Conservation (phyloP, 2,888 invertebrate genomes). For the Trissolcus japonicus region DNA sequence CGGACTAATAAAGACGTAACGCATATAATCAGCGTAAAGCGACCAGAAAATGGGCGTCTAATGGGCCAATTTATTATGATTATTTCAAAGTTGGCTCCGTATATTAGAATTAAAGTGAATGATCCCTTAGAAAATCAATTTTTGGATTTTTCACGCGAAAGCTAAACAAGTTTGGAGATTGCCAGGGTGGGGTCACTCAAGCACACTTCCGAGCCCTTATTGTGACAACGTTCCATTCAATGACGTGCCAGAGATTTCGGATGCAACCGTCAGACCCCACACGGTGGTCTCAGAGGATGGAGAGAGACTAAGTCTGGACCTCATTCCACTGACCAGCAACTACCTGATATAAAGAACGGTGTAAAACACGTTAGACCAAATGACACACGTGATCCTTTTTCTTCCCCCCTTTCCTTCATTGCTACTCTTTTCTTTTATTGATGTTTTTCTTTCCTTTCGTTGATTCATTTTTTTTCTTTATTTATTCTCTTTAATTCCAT, state of each 20-base stretch:
- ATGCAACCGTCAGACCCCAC: conserved; percentile 70
- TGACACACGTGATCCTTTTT: conserved; percentile 61
- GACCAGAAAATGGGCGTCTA: conserved; percentile 5
- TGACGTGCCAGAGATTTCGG: conserved; percentile 61
- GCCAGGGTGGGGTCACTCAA: conserved; percentile 67
- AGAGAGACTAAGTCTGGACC: conserved; percentile 60
- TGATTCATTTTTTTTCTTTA: conserved; percentile 21
- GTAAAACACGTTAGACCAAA: conserved; percentile 65
- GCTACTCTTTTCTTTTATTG: neutral
- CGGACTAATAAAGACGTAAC: conserved; percentile 13
- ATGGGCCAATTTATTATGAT: conserved; percentile 63
- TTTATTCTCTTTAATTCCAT: neutral
- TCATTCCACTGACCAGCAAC: conserved; percentile 57
- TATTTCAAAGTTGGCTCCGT: conserved; percentile 70
- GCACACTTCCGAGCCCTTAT: conserved; percentile 72
- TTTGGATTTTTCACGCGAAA: conserved; percentile 30
- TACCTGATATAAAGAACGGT: conserved; percentile 62
- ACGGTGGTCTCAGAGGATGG: conserved; percentile 67
- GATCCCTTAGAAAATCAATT: conserved; percentile 1
- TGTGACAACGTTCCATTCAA: conserved; percentile 65
- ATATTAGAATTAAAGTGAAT: conserved; percentile 29
- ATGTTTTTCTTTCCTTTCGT: neutral
- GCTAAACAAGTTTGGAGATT: conserved; percentile 52
- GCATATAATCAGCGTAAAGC: too few species aligned
- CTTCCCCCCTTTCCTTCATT: conserved; percentile 10